Evolutionary conservation across 2,113 vertebrate species (phyloP).

Genomic region (Calyptomena viridis): DNA sequence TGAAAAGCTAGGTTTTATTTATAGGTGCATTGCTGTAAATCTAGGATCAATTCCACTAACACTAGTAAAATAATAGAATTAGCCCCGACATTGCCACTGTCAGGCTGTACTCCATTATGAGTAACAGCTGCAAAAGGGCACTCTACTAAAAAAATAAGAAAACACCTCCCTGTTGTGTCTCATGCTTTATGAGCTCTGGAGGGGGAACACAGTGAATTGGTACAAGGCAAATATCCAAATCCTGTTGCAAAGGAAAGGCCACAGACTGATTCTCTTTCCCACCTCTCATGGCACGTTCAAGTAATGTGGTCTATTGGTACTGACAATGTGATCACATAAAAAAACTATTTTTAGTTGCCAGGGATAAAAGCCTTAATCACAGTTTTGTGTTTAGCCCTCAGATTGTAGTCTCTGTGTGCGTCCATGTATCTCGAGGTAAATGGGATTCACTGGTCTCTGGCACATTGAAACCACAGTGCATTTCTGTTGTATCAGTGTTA

Average conservation of each 20-base stretch:
- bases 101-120: slow-evolving; percentile 10
- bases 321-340: neutral
- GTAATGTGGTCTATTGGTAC: neutral
- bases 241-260: neutral
- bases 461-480: neutral
- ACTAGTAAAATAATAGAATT: slow-evolving; percentile 29
- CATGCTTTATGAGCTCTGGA: neutral
- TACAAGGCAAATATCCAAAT: neutral
- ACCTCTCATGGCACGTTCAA: neutral
- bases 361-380: neutral
- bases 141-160: neutral
- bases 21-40: slow-evolving; percentile 43
- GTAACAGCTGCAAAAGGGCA: slow-evolving; percentile 34
- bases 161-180: neutral
- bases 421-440: neutral
- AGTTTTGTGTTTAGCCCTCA: neutral
- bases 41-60: slow-evolving; percentile 48
- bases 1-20: slow-evolving; percentile 44
- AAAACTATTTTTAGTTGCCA: neutral
- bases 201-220: neutral
- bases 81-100: neutral
- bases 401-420: neutral
- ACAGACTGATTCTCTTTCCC: neutral
- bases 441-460: neutral
- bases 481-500: neutral